Evolutionary conservation across 2,113 vertebrate genomes (phyloP).

Genomic region (Brachypodius melanocephalos): DNA sequence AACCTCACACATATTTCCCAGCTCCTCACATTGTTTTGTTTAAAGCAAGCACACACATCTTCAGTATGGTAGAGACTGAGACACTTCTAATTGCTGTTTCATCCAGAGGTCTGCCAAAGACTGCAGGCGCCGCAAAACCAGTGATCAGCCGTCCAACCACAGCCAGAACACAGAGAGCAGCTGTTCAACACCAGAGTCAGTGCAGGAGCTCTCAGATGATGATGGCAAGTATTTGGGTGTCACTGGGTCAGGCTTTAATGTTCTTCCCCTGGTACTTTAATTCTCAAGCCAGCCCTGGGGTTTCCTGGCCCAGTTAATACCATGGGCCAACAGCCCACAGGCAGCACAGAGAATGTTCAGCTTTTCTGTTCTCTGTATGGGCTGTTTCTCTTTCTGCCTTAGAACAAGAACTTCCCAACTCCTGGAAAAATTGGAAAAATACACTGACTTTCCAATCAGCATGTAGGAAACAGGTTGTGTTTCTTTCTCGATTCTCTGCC

Average conservation of each 20-base stretch:
- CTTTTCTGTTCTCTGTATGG: background rate
- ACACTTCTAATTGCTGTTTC: background rate
- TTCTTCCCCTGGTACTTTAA: background rate
- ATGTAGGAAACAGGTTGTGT: background rate
- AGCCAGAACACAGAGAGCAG: slow-evolving; percentile 96
- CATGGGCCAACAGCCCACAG: background rate
- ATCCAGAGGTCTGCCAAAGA: slow-evolving; percentile 67
- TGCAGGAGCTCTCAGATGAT: slow-evolving; percentile 90
- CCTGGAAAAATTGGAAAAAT: background rate
- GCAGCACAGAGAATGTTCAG: background rate
- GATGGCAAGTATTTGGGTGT: slow-evolving; percentile 73
- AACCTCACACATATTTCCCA: background rate
- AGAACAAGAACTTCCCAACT: background rate
- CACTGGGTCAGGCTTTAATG: background rate
- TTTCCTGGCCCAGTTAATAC: background rate
- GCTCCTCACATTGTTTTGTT: background rate
- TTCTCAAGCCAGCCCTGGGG: background rate
- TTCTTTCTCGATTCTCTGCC: background rate
- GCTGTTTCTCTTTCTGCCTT: background rate
- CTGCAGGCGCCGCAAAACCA: slow-evolving; percentile 83
- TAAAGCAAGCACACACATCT: background rate
- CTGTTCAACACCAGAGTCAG: slow-evolving; percentile 90
- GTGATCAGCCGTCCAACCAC: slow-evolving; percentile 90
- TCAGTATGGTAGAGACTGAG: background rate
- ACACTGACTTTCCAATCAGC: background rate